Percentiles rank a stretch among this genome's conserved stretches.
Conservation (phyloP, 2,888 invertebrate genomes). For the Phyllotreta striolata region DNA sequence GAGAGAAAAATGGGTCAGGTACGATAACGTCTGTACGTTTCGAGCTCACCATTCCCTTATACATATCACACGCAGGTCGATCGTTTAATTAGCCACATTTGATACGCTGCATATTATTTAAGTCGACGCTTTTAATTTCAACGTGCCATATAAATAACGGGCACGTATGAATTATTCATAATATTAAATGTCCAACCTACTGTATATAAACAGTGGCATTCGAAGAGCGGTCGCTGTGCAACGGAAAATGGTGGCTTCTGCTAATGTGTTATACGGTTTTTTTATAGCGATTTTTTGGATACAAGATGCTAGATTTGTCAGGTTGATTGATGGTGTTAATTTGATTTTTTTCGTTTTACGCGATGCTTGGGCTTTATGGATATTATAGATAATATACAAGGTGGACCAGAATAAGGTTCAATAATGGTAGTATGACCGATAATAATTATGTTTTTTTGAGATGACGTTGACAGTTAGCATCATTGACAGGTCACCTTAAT, state of each 20-base stretch:
- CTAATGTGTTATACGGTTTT: background rate
- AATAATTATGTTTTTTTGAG: too few relatives aligned
- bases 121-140: constrained; percentile 10
- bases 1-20: constrained; percentile 12
- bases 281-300: too few relatives aligned
- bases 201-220: constrained; percentile 1
- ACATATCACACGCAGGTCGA: constrained; percentile 1
- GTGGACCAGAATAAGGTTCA: too few relatives aligned
- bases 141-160: background rate
- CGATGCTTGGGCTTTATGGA: too few relatives aligned
- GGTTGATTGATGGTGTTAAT: too few relatives aligned
- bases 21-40: constrained; percentile 2
- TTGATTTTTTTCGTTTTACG: too few relatives aligned
- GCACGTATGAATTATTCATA: constrained; percentile 15
- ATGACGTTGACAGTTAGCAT: too few relatives aligned
- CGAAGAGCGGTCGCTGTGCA: background rate
- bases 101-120: constrained; percentile 8
- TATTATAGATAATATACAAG: too few relatives aligned
- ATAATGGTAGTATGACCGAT: too few relatives aligned
- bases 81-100: background rate
- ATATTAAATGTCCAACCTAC: constrained; percentile 9
- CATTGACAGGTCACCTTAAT: too few relatives aligned
- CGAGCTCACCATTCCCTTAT: constrained; percentile 9
- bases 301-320: too few relatives aligned
- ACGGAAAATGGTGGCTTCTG: background rate